Percentiles rank a stretch among this genome's conserved stretches.
Evolutionary conservation across 2,113 vertebrate species (phyloP).

Genomic region (Hoplias malabaricus): DNA sequence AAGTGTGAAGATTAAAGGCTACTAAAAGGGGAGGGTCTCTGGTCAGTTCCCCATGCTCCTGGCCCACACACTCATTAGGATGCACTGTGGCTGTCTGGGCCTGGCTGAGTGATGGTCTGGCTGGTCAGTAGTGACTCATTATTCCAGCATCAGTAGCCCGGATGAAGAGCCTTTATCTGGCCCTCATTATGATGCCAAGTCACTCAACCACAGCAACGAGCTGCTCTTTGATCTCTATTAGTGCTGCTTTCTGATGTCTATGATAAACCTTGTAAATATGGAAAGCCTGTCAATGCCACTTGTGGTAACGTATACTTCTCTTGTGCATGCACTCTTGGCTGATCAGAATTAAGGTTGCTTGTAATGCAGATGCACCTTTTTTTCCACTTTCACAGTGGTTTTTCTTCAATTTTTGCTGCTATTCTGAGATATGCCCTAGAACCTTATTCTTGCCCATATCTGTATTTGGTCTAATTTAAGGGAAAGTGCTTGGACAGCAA

Average conservation of each 20-base stretch:
- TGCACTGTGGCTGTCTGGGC: constrained; percentile 12
- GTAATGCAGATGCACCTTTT: not conserved
- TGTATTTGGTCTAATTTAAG: constrained; percentile 7
- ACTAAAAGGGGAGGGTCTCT: not conserved
- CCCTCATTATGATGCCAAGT: constrained; percentile 46
- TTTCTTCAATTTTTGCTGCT: not conserved
- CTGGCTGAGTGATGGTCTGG: constrained; percentile 34
- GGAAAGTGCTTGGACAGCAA: not conserved
- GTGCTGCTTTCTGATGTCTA: constrained; percentile 1
- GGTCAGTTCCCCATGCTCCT: not conserved
- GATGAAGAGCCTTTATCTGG: constrained; percentile 37
- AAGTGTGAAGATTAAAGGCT: constrained; percentile 16
- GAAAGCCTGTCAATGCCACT: constrained; percentile 6
- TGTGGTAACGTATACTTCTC: not conserved
- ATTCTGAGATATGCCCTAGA: constrained; percentile 2
- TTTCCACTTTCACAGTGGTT: not conserved
- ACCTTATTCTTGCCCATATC: not conserved
- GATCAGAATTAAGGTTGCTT: not conserved
- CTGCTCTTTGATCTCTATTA: constrained; percentile 32
- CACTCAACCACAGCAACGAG: constrained; percentile 27
- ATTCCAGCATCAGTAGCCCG: constrained; percentile 19
- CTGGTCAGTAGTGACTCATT: constrained; percentile 37
- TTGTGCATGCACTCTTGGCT: not conserved
- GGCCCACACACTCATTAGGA: constrained; percentile 38
- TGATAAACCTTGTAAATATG: constrained; percentile 19